Evolutionary conservation across 1,140 invertebrate genomes (phyloP).

Genomic region (Neodiprion pinetum): DNA sequence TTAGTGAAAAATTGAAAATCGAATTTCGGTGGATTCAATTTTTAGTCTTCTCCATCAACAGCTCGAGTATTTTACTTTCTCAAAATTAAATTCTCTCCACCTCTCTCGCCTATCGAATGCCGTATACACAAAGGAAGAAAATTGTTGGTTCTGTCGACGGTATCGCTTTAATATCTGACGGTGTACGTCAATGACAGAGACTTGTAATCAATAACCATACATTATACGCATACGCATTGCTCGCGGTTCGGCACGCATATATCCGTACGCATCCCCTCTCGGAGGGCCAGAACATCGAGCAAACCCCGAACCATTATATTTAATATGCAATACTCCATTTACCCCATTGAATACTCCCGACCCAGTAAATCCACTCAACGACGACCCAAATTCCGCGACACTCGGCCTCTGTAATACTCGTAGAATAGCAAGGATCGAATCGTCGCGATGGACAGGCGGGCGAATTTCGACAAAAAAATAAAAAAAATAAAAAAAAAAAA

Average conservation of each 20-base stretch:
- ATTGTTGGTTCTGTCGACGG: too few species aligned
- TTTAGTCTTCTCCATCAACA: too few species aligned
- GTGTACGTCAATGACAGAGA: slow-evolving; percentile 54
- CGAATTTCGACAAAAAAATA: too few species aligned
- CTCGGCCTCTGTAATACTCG: background rate
- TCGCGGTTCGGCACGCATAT: slow-evolving; percentile 21
- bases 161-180: slow-evolving; percentile 21
- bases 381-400: slow-evolving; percentile 45
- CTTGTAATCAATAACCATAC: slow-evolving; percentile 54
- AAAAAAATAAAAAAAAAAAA: background rate
- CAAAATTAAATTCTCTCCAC: too few species aligned
- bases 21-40: too few species aligned
- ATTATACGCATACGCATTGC: slow-evolving; percentile 50
- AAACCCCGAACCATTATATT: slow-evolving; percentile 40
- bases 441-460: background rate
- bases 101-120: too few species aligned
- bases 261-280: slow-evolving; percentile 24
- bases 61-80: too few species aligned
- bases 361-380: slow-evolving; percentile 38
- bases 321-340: slow-evolving; percentile 55
- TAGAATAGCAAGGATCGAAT: background rate
- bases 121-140: too few species aligned
- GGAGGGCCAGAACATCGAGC: background rate
- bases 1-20: too few species aligned
- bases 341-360: slow-evolving; percentile 47